Evolutionary conservation across 2,113 vertebrate genomes (phyloP).

Genomic region (Peromyscus polionotus): DNA sequence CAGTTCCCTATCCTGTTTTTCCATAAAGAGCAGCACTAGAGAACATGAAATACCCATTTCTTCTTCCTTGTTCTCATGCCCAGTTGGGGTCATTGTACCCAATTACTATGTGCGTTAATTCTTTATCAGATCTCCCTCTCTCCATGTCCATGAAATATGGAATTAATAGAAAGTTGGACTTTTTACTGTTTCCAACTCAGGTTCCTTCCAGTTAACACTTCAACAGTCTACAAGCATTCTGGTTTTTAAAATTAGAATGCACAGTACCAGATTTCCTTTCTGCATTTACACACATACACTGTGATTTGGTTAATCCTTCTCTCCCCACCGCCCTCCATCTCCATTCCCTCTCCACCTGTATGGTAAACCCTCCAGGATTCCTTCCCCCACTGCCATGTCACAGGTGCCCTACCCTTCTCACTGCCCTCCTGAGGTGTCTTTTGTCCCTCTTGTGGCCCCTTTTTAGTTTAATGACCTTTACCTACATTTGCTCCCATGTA

Average conservation of each 20-base stretch:
- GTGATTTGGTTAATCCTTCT: not conserved
- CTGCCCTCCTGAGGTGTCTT: not conserved
- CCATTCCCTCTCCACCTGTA: not conserved
- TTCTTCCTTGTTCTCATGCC: not conserved
- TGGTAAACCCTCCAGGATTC: not conserved
- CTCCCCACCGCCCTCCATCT: not conserved
- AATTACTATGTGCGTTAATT: not conserved
- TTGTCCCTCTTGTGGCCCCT: not conserved
- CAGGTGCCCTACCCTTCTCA: not conserved
- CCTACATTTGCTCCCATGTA: not conserved
- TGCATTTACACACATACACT: not conserved
- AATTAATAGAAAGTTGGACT: not conserved
- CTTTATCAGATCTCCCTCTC: not conserved
- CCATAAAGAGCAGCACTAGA: not conserved
- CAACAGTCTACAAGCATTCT: not conserved
- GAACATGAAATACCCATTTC: not conserved
- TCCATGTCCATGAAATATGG: conserved; percentile 8
- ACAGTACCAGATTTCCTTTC: not conserved
- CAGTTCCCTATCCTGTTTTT: not conserved
- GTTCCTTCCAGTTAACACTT: not conserved
- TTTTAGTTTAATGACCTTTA: not conserved
- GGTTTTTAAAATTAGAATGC: not conserved
- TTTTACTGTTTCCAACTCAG: not conserved
- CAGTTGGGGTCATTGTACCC: not conserved
- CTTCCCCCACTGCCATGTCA: not conserved